phyloP scores from a whole-genome alignment of 2,888 invertebrate species.

The Eristalis pertinax region DNA sequence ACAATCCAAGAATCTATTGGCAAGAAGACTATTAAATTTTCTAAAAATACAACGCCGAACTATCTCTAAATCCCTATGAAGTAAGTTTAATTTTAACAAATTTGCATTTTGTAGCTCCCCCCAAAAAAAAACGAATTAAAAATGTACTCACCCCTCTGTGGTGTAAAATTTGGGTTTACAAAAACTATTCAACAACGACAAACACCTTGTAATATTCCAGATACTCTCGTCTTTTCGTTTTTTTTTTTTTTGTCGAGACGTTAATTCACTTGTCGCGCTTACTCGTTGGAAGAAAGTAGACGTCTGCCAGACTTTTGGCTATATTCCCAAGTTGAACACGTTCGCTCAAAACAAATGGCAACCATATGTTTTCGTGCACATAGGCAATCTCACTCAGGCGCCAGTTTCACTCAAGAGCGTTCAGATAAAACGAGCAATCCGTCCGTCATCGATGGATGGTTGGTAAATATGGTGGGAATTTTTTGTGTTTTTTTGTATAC shows the following conservation, averaged over 20 bases:
- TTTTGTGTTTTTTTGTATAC: no score
- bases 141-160: slow-evolving; percentile 44
- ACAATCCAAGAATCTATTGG: slow-evolving; percentile 25
- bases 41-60: slow-evolving; percentile 60
- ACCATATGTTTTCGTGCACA: slow-evolving; percentile 3
- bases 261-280: slow-evolving; percentile 46
- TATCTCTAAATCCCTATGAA: slow-evolving; percentile 35
- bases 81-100: no score
- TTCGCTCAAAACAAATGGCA: slow-evolving; percentile 35
- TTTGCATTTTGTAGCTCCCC: not conserved
- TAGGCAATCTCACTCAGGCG: not conserved
- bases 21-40: slow-evolving; percentile 25
- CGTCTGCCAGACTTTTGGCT: slow-evolving; percentile 69
- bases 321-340: slow-evolving; percentile 56
- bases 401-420: not conserved
- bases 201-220: slow-evolving; percentile 39
- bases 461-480: not conserved
- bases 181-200: slow-evolving; percentile 4
- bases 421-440: no score
- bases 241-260: slow-evolving; percentile 35
- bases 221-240: slow-evolving; percentile 20
- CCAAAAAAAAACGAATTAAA: not conserved
- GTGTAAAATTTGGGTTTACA: slow-evolving; percentile 1
- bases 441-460: not conserved
- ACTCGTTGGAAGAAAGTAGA: slow-evolving; percentile 58